Percentiles rank a stretch among this genome's conserved stretches.
These are phyloP conservation scores for Enoplolaimus lenunculus DNA, from an alignment of 2,888 invertebrate genomes.

Conservation along the genomic window DNA sequence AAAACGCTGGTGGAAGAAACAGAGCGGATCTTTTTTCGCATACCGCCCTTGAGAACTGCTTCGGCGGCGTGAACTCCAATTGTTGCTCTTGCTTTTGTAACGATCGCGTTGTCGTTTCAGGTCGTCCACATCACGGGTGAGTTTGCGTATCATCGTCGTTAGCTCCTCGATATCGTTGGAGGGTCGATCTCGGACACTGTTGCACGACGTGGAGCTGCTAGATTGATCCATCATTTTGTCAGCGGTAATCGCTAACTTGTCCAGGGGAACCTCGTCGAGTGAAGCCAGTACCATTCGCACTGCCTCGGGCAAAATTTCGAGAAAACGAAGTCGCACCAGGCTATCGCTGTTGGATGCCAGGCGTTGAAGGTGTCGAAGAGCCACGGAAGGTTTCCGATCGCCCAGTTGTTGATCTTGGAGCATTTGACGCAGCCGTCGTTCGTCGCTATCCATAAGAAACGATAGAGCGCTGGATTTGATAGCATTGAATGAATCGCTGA, in stretches of 20 bases:
- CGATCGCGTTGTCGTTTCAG: not conserved
- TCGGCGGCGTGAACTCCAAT: not conserved
- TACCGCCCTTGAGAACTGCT: not conserved
- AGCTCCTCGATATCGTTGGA: too few relatives aligned
- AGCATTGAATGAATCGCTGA: not conserved
- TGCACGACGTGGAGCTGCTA: not conserved
- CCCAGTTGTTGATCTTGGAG: constrained; percentile 14
- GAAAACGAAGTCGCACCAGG: not conserved
- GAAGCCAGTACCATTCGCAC: constrained; percentile 10
- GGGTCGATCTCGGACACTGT: not conserved
- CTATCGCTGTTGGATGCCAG: not conserved
- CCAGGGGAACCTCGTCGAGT: constrained; percentile 3
- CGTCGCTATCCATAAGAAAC: constrained; percentile 6
- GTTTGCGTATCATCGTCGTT: not conserved
- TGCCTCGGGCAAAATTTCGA: constrained; percentile 8
- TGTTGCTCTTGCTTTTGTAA: not conserved
- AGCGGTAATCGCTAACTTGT: not conserved
- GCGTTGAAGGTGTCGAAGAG: constrained; percentile 7
- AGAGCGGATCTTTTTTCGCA: not conserved
- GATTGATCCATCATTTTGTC: constrained; percentile 14
- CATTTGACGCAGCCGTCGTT: constrained; percentile 1
- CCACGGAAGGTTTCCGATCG: constrained; percentile 11
- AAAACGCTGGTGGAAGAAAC: not conserved
- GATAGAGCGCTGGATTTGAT: not conserved
- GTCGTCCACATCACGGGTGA: not conserved